These are phyloP conservation scores for Fragum whitleyi DNA, from an alignment of 2,888 invertebrate genomes.

Conservation along the genomic window DNA sequence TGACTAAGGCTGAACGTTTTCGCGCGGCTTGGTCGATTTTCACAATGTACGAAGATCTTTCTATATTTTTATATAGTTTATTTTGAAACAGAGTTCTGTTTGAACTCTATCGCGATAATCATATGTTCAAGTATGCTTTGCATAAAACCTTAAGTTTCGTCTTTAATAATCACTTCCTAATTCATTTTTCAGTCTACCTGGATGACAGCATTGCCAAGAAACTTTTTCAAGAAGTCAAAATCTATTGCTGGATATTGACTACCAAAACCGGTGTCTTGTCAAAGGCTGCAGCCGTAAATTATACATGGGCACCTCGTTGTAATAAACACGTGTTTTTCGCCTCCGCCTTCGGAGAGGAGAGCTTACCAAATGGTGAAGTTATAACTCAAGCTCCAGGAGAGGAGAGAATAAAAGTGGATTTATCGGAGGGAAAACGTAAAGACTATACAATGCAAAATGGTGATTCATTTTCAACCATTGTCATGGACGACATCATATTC, in stretches of 20 bases:
- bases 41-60: too few relatives aligned
- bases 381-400: constrained; percentile 9
- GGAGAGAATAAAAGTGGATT: constrained; percentile 37
- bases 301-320: constrained; percentile 63
- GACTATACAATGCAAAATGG: constrained; percentile 53
- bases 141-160: too few relatives aligned
- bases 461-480: constrained; percentile 50
- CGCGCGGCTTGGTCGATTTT: too few relatives aligned
- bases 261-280: constrained; percentile 50
- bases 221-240: constrained; percentile 49
- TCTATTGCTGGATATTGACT: constrained; percentile 62
- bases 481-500: constrained; percentile 57
- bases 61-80: too few relatives aligned
- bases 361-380: constrained; percentile 25
- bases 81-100: too few relatives aligned
- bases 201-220: constrained; percentile 46
- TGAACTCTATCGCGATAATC: too few relatives aligned
- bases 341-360: constrained; percentile 55
- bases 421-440: constrained; percentile 42
- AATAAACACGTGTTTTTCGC: constrained; percentile 64
- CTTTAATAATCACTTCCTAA: too few relatives aligned
- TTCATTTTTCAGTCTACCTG: constrained; percentile 58
- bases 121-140: too few relatives aligned
- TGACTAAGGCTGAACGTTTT: too few relatives aligned
- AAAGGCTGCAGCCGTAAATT: constrained; percentile 63